A percentile compares a stretch with the other conserved stretches of the same genome.
phyloP scores from a whole-genome alignment of 2,113 vertebrate genomes.

The Verasper variegatus region DNA sequence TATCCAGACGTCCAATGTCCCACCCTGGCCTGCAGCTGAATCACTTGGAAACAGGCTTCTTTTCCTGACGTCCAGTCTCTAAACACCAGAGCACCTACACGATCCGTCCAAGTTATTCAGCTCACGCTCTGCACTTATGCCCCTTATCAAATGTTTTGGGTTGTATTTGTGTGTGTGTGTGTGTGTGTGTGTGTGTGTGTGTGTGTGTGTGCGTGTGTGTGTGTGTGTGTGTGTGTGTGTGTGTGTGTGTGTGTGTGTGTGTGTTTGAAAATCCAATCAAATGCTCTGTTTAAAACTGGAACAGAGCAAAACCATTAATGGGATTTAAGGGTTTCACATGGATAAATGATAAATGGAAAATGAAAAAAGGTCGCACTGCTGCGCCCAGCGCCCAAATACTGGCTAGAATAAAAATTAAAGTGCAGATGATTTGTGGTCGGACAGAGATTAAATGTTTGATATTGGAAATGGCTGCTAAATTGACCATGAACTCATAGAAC shows the following conservation, averaged over 20 bases:
- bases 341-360: slow-evolving; percentile 29
- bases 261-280: slow-evolving; percentile 63
- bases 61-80: not conserved
- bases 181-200: no score
- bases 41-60: not conserved
- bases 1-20: not conserved
- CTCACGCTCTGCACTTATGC: no score
- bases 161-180: no score
- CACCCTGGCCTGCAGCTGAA: not conserved
- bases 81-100: not conserved
- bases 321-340: slow-evolving; percentile 35
- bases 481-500: slow-evolving; percentile 19
- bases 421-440: slow-evolving; percentile 29
- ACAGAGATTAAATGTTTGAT: slow-evolving; percentile 41
- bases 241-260: not conserved
- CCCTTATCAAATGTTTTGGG: slow-evolving; percentile 7
- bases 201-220: no score
- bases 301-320: slow-evolving; percentile 39
- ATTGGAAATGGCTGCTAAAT: slow-evolving; percentile 33
- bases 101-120: not conserved
- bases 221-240: no score
- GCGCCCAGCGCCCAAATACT: slow-evolving; percentile 13
- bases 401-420: slow-evolving; percentile 43
- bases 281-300: slow-evolving; percentile 27
- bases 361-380: not conserved